Base-by-base conservation (phyloP, 1,140 invertebrate species). In the Sycophaga agraensis region DNA sequence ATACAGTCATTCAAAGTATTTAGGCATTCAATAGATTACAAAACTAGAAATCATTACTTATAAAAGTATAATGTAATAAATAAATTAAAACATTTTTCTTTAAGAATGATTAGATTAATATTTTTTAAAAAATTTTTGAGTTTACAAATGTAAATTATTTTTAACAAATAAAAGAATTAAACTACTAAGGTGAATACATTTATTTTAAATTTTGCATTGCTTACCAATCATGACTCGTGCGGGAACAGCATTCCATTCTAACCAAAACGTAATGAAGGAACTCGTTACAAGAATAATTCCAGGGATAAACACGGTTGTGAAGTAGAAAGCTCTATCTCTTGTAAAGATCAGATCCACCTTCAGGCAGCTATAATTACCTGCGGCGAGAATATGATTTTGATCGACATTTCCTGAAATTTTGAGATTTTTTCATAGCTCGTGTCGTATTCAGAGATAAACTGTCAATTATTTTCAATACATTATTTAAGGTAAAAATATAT, bases 181-280 rank as follows among this genome's bases (percentile, higher is more conserved):
- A n/a, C n/a, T n/a, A n/a, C n/a, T n/a, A n/a, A n/a, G n/a, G n/a
- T n/a, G n/a, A 43, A 43, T 43, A 22, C 9, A 43, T 14, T 45
- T 24, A 45, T 45, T 45, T 45, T 14, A n/a, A n/a, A n/a, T n/a
- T 45, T 1, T 34, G n/a, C 0, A 37, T 35, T 40, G n/a, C 77
- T 85, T 84, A 92, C 91, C 91, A 85, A 93, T 92, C 91, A 92
- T 93, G 69, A 95, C 92, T 80, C 92, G 87, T 73, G 93, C 93
- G 76, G 93, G 93, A 68, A 96, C 93, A 64, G 93, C 93, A 82
- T 96, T 96, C 92, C 93, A 95, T 84, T 96, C 93, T 73, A 96
- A 85, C 93, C 93, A 96, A 85, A 94, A 94, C 68, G 91, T 93
- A 80, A 94, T 93, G 85, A 96, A 96, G 68, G 92, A 95, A 80